Percentiles rank a stretch among this genome's conserved stretches.
phyloP scores from a whole-genome alignment of 2,113 vertebrate genomes.

The Oncorhynchus keta region DNA sequence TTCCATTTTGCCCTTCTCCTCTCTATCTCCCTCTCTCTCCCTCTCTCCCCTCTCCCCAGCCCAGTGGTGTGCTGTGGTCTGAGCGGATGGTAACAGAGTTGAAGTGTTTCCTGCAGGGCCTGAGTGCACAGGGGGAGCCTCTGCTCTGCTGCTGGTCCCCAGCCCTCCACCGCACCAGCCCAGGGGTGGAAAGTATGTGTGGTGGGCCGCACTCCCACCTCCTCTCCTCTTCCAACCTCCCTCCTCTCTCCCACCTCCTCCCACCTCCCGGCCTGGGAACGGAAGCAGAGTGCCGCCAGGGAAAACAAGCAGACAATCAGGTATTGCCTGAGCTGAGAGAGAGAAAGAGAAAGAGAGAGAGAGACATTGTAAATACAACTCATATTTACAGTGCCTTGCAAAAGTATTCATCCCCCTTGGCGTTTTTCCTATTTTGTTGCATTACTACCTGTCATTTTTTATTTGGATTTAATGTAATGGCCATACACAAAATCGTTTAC shows the following conservation, averaged over 20 bases:
- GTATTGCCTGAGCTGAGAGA: slow-evolving; percentile 74
- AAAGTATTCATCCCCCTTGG: no score
- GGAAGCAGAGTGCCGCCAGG: slow-evolving; percentile 94
- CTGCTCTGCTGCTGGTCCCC: slow-evolving; percentile 84
- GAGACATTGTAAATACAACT: not conserved
- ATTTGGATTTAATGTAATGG: no score
- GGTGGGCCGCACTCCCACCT: slow-evolving; percentile 82
- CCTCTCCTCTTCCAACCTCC: no score
- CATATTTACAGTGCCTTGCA: no score
- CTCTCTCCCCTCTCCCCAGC: not conserved
- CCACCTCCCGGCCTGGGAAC: slow-evolving; percentile 98
- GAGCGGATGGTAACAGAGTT: slow-evolving; percentile 80
- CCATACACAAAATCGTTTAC: no score
- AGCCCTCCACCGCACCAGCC: slow-evolving; percentile 31
- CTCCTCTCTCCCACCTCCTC: slow-evolving; percentile 74
- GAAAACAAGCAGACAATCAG: slow-evolving; percentile 99
- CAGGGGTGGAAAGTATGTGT: slow-evolving; percentile 98
- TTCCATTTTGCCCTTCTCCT: not conserved
- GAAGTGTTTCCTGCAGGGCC: slow-evolving; percentile 93
- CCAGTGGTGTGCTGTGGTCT: slow-evolving; percentile 11
- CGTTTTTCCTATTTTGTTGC: no score
- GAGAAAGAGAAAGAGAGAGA: slow-evolving; percentile 27
- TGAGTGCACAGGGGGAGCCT: slow-evolving; percentile 94
- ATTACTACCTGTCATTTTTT: no score
- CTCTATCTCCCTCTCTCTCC: not conserved